Percentiles rank a stretch among this genome's conserved stretches.
Conservation (phyloP, 2,888 invertebrate genomes). For the Nineta flava region DNA sequence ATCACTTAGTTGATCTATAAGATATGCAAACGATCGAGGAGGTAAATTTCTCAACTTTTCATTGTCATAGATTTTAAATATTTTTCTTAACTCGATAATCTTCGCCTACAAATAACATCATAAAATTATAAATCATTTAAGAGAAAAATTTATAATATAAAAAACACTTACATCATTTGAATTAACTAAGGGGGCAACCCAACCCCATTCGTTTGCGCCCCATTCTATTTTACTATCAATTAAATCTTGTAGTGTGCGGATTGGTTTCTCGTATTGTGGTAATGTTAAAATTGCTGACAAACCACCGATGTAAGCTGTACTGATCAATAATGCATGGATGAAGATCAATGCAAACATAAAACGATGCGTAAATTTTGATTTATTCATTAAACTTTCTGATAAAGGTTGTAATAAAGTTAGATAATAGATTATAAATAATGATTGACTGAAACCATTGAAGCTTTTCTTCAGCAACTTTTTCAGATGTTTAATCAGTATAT, state of each 20-base stretch:
- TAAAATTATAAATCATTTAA: no score
- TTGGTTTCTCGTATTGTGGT: slow-evolving; percentile 39
- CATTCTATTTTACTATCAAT: slow-evolving; percentile 39
- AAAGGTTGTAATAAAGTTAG: not conserved
- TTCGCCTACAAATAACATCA: no score
- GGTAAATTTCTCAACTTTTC: no score
- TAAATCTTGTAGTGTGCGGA: slow-evolving; percentile 44
- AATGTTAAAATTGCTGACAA: slow-evolving; percentile 36
- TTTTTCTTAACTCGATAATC: no score
- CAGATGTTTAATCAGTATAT: no score
- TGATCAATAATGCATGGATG: slow-evolving; percentile 38
- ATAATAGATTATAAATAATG: not conserved
- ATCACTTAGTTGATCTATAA: no score
- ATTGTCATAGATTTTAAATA: no score
- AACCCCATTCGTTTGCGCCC: slow-evolving; percentile 50
- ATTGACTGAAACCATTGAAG: not conserved
- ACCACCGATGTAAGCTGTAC: slow-evolving; percentile 48
- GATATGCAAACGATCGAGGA: no score
- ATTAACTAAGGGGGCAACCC: slow-evolving; percentile 26
- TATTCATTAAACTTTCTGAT: not conserved
- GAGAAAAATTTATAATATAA: no score
- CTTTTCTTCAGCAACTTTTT: no score
- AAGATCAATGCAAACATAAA: slow-evolving; percentile 33
- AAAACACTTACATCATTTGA: no score
- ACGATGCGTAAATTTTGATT: slow-evolving; percentile 15